phyloP scores from a whole-genome alignment of 2,888 invertebrate genomes.

The Pelosia muscerda region DNA sequence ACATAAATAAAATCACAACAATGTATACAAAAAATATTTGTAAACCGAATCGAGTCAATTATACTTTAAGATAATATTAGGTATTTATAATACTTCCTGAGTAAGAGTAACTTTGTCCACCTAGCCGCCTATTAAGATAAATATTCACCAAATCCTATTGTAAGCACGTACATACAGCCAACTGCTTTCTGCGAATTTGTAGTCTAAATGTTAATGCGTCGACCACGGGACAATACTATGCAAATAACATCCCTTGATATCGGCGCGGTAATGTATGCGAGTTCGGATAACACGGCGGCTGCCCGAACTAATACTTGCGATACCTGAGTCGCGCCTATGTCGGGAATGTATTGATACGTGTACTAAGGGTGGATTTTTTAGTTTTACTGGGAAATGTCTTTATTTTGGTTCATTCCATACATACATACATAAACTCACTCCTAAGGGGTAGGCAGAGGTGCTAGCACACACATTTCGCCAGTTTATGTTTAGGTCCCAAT shows the following conservation, averaged over 20 bases:
- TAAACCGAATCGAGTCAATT: not conserved
- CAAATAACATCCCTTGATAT: slow-evolving; percentile 72
- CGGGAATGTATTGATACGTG: slow-evolving; percentile 25
- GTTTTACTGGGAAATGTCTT: not conserved
- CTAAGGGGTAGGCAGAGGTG: too few species aligned
- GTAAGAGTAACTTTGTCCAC: not conserved
- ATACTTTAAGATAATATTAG: too few species aligned
- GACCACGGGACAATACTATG: slow-evolving; percentile 75
- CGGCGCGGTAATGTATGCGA: slow-evolving; percentile 72
- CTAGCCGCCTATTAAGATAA: not conserved
- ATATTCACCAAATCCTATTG: slow-evolving; percentile 42
- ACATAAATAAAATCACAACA: too few species aligned
- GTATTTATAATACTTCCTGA: not conserved
- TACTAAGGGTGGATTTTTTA: slow-evolving; percentile 12
- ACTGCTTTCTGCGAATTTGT: slow-evolving; percentile 58
- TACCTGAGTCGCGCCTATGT: slow-evolving; percentile 44
- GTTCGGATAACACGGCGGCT: slow-evolving; percentile 58
- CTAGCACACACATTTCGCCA: too few species aligned
- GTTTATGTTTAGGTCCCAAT: too few species aligned
- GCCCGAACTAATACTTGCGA: slow-evolving; percentile 43
- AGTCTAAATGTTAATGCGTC: slow-evolving; percentile 78
- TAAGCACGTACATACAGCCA: slow-evolving; percentile 55
- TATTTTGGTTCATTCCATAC: too few species aligned
- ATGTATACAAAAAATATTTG: not conserved
- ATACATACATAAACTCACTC: too few species aligned